Evolutionary conservation across 2,113 vertebrate species (phyloP), one percentile per base, ranked within the genome.

Genomic region (Camelus bactrianus): DNA sequence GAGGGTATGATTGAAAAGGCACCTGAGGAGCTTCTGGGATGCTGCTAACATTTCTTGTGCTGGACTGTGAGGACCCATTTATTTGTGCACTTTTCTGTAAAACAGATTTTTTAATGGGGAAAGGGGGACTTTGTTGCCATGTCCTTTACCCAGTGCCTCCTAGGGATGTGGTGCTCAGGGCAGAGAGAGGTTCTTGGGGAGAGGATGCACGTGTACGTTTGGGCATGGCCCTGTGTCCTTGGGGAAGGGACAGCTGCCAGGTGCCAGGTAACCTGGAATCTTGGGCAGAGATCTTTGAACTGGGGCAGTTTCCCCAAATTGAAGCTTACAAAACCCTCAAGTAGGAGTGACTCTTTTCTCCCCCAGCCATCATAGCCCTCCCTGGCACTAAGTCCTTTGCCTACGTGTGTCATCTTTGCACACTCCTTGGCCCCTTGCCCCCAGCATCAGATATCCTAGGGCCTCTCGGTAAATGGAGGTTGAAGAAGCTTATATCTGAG

Each of bases 171-270:
- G 56, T 16, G 19, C n/a, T 48, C 67, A 35, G 70, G 30, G 22
- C 16, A 75, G 46, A 94, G 58, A 35, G 13, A 50, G 56, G n/a
- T n/a, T 50, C 42, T 60, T 35, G 20, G 35, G n/a, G 24, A 89
- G 46, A 70, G 24, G 67, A 64, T 20, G 35, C 22, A 52, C 0
- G 0, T 54, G 60, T 9, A 72, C 42, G 67, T 3, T 14, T 58
- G 80, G 38, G 73, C 19, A 26, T 72, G 6, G 46, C 32, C 26
- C 1, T 88, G 69, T n/a, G 35, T 56, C 35, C 82, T 42, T 3
- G 30, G 75, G 50, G 50, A 46, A 87, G 65, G 60, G 89, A 84
- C 30, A 24, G 64, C 52, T 70, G 8, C 80, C 85, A 88, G 38
- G 64, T 5, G 50, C n/a, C 85, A 54, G 10, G 79, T 72, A 35